Conservation (phyloP, 2,113 vertebrate genomes). For the Microtus montanus region DNA sequence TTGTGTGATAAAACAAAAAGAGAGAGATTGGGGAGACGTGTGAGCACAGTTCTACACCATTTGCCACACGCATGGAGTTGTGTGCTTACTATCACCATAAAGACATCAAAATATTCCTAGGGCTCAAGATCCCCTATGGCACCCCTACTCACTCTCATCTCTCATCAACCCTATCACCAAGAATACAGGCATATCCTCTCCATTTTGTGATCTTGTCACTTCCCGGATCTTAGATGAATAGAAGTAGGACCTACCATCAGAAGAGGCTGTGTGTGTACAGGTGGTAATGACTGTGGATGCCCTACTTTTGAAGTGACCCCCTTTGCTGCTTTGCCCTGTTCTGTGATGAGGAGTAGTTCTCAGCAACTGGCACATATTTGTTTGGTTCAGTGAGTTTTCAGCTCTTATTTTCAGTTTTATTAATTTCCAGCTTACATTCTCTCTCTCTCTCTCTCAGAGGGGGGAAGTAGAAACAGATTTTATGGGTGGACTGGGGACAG, state of each 20-base stretch:
- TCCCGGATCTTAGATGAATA: not conserved
- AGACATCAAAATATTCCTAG: not conserved
- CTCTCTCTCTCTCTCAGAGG: not conserved
- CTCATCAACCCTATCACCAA: not conserved
- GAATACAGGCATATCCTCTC: not conserved
- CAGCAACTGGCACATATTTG: not conserved
- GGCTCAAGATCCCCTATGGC: not conserved
- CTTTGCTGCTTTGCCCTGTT: not conserved
- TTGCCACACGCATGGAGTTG: not conserved
- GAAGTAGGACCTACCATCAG: not conserved
- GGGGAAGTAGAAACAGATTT: too few relatives aligned
- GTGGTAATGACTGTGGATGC: not conserved
- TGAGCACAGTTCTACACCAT: not conserved
- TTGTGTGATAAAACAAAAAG: not conserved
- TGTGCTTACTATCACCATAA: not conserved
- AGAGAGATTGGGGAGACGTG: not conserved
- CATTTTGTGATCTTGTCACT: not conserved
- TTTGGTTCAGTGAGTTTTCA: not conserved
- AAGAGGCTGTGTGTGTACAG: not conserved
- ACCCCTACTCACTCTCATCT: not conserved
- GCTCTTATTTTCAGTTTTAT: not conserved
- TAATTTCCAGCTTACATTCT: not conserved
- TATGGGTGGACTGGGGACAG: too few relatives aligned
- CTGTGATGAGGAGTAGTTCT: not conserved
- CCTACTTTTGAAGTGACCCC: not conserved